Evolutionary conservation across 2,888 invertebrate species (phyloP).

Genomic region (Thysanoteuthis rhombus): DNA sequence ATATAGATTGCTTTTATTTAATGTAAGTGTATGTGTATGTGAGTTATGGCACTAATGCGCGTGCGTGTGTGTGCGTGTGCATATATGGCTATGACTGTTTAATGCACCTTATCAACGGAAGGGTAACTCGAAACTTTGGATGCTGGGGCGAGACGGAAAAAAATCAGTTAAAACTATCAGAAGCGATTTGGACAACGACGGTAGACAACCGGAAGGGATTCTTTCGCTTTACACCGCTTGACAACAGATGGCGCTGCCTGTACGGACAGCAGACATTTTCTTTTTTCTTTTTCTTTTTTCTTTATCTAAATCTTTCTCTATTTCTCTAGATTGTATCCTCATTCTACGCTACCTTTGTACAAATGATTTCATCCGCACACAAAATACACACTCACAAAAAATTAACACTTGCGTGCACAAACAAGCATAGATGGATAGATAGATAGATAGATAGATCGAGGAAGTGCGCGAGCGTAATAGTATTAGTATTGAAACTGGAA

Average conservation of each 20-base stretch:
- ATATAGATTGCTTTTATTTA: too few species aligned
- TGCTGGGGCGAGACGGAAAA: not conserved
- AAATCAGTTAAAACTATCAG: not conserved
- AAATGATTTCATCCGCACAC: not conserved
- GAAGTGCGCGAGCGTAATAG: too few species aligned
- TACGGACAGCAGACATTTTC: not conserved
- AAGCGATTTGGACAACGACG: constrained; percentile 12
- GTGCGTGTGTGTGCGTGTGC: not conserved
- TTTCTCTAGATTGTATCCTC: not conserved
- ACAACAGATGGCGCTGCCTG: not conserved
- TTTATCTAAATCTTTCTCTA: not conserved
- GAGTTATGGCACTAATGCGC: not conserved
- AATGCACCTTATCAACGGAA: not conserved
- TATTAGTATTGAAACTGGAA: too few species aligned
- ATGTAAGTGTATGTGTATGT: too few species aligned
- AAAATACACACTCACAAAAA: too few species aligned
- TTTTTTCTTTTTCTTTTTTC: not conserved
- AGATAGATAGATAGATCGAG: too few species aligned
- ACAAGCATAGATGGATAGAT: too few species aligned
- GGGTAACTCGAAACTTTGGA: not conserved
- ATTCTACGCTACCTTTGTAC: not conserved
- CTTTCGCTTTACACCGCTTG: not conserved
- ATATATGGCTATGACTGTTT: not conserved
- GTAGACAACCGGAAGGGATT: constrained; percentile 12
- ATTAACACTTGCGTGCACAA: too few species aligned